A percentile compares a stretch with the other conserved stretches of the same genome.
Conservation (phyloP, 1,140 invertebrate species). For the Pteromalus puparum region DNA sequence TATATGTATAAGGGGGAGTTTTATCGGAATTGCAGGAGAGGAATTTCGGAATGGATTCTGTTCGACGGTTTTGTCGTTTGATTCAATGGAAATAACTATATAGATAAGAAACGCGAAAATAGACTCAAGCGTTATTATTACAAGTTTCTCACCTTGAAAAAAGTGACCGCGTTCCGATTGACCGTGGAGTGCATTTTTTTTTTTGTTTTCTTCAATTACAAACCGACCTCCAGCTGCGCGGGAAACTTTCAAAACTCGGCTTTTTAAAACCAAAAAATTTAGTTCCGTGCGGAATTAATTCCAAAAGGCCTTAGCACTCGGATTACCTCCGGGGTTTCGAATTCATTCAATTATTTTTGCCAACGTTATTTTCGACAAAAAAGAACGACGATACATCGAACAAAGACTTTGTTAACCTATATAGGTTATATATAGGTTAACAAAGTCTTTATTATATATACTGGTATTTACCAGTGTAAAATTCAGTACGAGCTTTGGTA, state of each 20-base stretch:
- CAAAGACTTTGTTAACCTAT: too few relatives aligned
- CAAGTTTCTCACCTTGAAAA: neutral
- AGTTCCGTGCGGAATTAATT: neutral
- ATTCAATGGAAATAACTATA: too few relatives aligned
- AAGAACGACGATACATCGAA: too few relatives aligned
- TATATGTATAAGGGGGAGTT: too few relatives aligned
- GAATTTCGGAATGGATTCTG: too few relatives aligned
- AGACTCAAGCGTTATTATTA: neutral
- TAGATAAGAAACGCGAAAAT: neutral
- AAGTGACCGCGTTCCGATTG: slow-evolving; percentile 9
- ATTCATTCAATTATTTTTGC: neutral
- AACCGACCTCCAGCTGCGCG: neutral
- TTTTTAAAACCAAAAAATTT: neutral
- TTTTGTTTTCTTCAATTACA: slow-evolving; percentile 13
- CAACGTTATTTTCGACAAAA: too few relatives aligned
- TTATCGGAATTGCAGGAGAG: too few relatives aligned
- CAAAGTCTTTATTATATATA: too few relatives aligned
- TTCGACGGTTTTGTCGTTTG: too few relatives aligned
- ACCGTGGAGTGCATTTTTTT: neutral
- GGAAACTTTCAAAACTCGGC: slow-evolving; percentile 15
- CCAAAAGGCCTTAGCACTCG: neutral
- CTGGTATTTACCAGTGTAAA: too few relatives aligned
- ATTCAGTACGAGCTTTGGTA: too few relatives aligned
- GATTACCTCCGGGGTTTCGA: neutral
- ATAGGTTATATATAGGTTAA: too few relatives aligned